phyloP scores from a whole-genome alignment of 2,888 invertebrate genomes.

The Dasysyrphus tricinctus region DNA sequence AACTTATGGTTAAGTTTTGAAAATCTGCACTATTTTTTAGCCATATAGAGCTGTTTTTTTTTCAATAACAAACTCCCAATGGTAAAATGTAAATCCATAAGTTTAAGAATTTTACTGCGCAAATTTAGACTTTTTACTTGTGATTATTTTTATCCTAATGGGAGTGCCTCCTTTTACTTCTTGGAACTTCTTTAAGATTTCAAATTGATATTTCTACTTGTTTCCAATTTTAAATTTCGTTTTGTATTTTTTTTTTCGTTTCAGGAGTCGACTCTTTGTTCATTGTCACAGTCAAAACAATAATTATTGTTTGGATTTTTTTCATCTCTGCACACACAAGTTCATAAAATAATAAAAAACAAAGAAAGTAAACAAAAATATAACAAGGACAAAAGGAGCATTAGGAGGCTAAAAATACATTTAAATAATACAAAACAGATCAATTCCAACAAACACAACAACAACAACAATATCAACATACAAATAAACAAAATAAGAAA shows the following conservation, averaged over 20 bases:
- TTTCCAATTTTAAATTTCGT: constrained; percentile 8
- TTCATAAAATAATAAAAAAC: constrained; percentile 9
- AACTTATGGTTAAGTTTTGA: too few relatives aligned
- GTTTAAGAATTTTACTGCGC: too few relatives aligned
- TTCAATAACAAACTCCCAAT: neutral
- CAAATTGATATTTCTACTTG: constrained; percentile 13
- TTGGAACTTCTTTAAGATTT: too few relatives aligned
- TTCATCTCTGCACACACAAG: constrained; percentile 22
- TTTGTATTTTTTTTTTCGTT: constrained; percentile 30
- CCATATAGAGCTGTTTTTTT: neutral
- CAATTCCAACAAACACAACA: constrained; percentile 20
- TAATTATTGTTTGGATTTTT: constrained; percentile 36
- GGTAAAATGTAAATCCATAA: too few relatives aligned
- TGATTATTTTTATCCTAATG: too few relatives aligned
- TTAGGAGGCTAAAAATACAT: constrained; percentile 24
- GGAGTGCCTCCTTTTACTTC: too few relatives aligned
- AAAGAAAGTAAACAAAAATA: neutral
- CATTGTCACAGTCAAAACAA: constrained; percentile 40
- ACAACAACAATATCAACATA: neutral
- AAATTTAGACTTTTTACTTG: too few relatives aligned
- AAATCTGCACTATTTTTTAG: neutral
- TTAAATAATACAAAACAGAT: constrained; percentile 25
- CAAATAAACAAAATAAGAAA: constrained; percentile 3
- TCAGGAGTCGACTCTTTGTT: constrained; percentile 43
- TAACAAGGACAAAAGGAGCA: constrained; percentile 26